A percentile compares a stretch with the other conserved stretches of the same genome.
Evolutionary conservation across 1,140 invertebrate genomes (phyloP).

Genomic region (fruit fly (Drosophila melanogaster)): DNA sequence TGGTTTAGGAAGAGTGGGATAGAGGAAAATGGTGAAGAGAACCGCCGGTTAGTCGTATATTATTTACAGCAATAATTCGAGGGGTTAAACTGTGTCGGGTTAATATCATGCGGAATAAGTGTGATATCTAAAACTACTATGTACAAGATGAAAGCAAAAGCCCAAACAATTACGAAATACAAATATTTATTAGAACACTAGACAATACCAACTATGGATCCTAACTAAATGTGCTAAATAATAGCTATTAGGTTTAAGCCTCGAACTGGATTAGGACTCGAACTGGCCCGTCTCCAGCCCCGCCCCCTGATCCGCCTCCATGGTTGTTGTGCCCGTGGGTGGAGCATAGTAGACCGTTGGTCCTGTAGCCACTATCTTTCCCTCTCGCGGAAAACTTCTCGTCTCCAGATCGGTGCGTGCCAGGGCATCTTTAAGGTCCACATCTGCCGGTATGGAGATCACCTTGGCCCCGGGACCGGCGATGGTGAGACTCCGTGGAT

Average conservation of each 20-base stretch:
- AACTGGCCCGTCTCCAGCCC: conserved; percentile 18
- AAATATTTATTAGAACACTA: conserved; percentile 68
- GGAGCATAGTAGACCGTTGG: conserved; percentile 89
- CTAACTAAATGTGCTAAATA: conserved; percentile 26
- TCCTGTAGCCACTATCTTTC: conserved; percentile 88
- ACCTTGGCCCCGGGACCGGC: conserved; percentile 89
- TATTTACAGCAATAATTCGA: conserved; percentile 63
- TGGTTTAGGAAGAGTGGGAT: conserved; percentile 13
- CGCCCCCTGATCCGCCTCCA: conserved; percentile 12
- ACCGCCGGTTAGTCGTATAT: conserved; percentile 58
- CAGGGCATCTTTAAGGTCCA: conserved; percentile 85
- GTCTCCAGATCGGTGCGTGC: conserved; percentile 66
- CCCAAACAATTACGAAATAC: conserved; percentile 62
- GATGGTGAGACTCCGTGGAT: conserved; percentile 88
- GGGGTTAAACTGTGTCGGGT: conserved; percentile 23
- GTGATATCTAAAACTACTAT: conserved; percentile 8
- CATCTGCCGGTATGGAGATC: conserved; percentile 86
- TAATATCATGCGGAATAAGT: conserved; percentile 26
- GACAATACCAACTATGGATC: conserved; percentile 32
- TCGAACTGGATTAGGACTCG: conserved; percentile 43
- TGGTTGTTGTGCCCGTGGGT: conserved; percentile 45
- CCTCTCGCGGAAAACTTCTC: conserved; percentile 85
- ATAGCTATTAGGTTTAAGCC: conserved; percentile 27
- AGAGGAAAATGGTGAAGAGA: conserved; percentile 35
- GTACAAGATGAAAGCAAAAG: conserved; percentile 59